Conservation (phyloP, 2,888 invertebrate species). For the Calameuta pallipes region DNA sequence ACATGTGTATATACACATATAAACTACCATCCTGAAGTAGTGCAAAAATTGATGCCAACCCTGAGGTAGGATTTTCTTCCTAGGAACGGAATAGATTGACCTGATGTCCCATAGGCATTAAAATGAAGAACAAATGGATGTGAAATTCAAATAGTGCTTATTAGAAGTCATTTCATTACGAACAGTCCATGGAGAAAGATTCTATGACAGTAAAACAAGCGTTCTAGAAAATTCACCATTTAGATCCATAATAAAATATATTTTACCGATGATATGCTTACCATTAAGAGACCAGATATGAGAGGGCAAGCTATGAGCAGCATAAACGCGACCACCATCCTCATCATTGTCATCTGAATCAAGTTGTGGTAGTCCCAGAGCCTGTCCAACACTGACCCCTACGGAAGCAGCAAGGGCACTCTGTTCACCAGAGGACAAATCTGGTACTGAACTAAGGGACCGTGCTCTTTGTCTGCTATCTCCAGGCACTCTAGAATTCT, state of each 20-base stretch:
- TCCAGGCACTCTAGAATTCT: slow-evolving; percentile 56
- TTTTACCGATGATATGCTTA: slow-evolving; percentile 65
- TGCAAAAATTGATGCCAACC: background rate
- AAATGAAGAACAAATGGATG: background rate
- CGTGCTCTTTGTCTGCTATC: slow-evolving; percentile 79
- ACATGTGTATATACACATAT: background rate
- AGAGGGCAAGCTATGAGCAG: slow-evolving; percentile 89
- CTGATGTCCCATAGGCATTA: background rate
- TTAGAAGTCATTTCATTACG: background rate
- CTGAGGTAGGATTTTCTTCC: background rate
- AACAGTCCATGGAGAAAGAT: background rate
- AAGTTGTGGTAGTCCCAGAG: slow-evolving; percentile 77
- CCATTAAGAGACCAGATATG: slow-evolving; percentile 94
- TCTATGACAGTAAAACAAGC: background rate
- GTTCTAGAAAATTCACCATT: background rate
- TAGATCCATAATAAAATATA: background rate
- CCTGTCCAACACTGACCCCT: slow-evolving; percentile 74
- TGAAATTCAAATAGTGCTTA: background rate
- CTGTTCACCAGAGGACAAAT: slow-evolving; percentile 72
- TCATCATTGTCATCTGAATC: slow-evolving; percentile 74
- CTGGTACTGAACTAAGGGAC: slow-evolving; percentile 86
- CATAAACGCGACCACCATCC: slow-evolving; percentile 79
- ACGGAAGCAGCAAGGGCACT: slow-evolving; percentile 74
- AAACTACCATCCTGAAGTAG: background rate
- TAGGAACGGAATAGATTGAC: background rate